phyloP scores from a whole-genome alignment of 2,797 vertebrate species.

The Gobionotothen gibberifrons region DNA sequence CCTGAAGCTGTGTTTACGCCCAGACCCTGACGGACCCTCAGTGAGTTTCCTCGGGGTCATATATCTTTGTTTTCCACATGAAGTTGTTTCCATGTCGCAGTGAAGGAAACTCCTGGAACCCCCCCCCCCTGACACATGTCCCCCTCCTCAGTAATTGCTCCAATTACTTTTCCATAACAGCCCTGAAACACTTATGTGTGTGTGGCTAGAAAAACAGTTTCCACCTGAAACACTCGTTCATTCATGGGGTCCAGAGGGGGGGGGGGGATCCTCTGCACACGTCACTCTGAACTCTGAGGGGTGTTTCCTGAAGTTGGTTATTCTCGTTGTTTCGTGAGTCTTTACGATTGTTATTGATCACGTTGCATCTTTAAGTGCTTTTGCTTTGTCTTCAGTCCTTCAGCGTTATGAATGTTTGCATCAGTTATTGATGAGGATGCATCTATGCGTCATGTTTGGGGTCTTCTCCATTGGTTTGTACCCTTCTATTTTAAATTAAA shows the following conservation, averaged over 20 bases:
- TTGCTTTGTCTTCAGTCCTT: too few species aligned
- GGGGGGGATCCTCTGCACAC: constrained; percentile 41
- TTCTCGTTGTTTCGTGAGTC: too few species aligned
- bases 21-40: too few species aligned
- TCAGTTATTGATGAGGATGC: too few species aligned
- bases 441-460: too few species aligned
- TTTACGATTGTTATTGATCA: too few species aligned
- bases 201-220: constrained; percentile 76
- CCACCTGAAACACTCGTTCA: constrained; percentile 75
- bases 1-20: too few species aligned
- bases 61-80: constrained; percentile 5
- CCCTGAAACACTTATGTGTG: constrained; percentile 72
- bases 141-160: constrained; percentile 66
- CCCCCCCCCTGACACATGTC: constrained; percentile 68
- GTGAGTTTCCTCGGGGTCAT: background rate
- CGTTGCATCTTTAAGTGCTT: too few species aligned
- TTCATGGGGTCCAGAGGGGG: constrained; percentile 55
- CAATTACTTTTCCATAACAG: constrained; percentile 81
- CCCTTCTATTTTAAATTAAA: too few species aligned
- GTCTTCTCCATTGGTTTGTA: too few species aligned
- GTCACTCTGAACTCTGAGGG: constrained; percentile 2
- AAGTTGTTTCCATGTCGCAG: constrained; percentile 43
- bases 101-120: constrained; percentile 69
- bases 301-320: too few species aligned
- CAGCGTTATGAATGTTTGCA: too few species aligned